These are phyloP conservation scores for Dipodomys ordii DNA, from an alignment of 2,113 vertebrate genomes.

Conservation along the genomic window DNA sequence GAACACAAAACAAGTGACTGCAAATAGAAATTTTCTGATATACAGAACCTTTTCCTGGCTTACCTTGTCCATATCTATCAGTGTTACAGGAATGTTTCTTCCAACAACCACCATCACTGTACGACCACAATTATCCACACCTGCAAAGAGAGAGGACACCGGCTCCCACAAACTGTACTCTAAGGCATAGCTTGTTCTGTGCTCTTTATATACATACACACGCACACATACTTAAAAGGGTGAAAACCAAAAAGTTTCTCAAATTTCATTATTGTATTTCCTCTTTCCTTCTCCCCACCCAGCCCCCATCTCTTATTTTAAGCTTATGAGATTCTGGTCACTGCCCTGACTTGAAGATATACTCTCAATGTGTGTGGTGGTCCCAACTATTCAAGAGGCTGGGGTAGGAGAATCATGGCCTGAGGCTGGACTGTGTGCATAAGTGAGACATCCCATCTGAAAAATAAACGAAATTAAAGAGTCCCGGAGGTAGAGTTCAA, in stretches of 20 bases:
- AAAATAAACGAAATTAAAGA: too few species aligned
- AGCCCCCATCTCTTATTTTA: too few species aligned
- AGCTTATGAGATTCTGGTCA: not conserved
- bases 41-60: constrained; percentile 1
- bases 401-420: too few species aligned
- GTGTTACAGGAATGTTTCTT: constrained; percentile 96
- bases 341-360: not conserved
- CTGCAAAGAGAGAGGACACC: constrained; percentile 83
- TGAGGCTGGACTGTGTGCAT: too few species aligned
- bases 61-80: constrained; percentile 99
- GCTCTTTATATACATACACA: not conserved
- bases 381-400: too few species aligned
- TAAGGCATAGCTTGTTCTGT: not conserved
- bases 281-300: too few species aligned
- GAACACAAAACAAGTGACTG: too few species aligned
- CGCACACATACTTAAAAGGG: not conserved
- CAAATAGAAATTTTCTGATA: not conserved
- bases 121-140: constrained; percentile 94
- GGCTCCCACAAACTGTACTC: not conserved
- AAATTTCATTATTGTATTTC: constrained; percentile 30
- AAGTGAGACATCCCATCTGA: too few species aligned
- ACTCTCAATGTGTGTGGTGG: too few species aligned
- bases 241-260: not conserved
- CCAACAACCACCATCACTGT: constrained; percentile 97
- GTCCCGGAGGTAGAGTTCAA: too few species aligned